These are phyloP conservation scores for Oligia fasciuncula DNA, from an alignment of 2,888 invertebrate genomes.

Conservation along the genomic window DNA sequence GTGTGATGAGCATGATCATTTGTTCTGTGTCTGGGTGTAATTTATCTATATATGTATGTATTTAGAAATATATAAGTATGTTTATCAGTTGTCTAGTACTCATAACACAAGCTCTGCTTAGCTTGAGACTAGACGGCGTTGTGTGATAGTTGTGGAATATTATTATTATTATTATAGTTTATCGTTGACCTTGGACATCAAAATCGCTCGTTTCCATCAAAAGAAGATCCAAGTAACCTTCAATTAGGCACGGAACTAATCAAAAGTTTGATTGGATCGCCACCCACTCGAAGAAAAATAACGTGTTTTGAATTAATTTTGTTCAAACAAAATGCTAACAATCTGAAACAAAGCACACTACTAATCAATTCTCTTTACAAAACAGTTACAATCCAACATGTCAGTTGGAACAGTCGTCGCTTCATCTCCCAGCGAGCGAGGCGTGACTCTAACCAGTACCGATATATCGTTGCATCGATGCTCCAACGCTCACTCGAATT, in stretches of 20 bases:
- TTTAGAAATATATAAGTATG: too few species aligned
- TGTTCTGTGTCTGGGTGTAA: too few species aligned
- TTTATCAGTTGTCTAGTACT: too few species aligned
- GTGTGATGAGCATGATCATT: too few species aligned
- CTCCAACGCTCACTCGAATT: constrained; percentile 22
- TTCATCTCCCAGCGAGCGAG: constrained; percentile 3
- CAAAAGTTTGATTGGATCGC: too few species aligned
- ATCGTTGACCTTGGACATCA: background rate
- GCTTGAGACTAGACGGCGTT: too few species aligned
- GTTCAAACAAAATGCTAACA: background rate
- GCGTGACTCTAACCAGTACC: constrained; percentile 36
- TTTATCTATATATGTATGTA: too few species aligned
- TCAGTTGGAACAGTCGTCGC: background rate
- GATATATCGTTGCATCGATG: constrained; percentile 26
- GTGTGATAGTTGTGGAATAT: too few species aligned
- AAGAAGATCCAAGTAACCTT: background rate
- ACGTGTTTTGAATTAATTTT: too few species aligned
- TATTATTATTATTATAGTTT: too few species aligned
- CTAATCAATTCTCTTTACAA: background rate
- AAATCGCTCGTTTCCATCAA: background rate
- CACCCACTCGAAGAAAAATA: background rate
- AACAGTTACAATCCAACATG: constrained; percentile 3
- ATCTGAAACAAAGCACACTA: background rate
- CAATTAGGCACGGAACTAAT: background rate
- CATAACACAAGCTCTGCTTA: too few species aligned